Percentiles rank a stretch among this genome's conserved stretches.
Evolutionary conservation across 2,113 vertebrate genomes (phyloP).

Genomic region (Aythya baeri): DNA sequence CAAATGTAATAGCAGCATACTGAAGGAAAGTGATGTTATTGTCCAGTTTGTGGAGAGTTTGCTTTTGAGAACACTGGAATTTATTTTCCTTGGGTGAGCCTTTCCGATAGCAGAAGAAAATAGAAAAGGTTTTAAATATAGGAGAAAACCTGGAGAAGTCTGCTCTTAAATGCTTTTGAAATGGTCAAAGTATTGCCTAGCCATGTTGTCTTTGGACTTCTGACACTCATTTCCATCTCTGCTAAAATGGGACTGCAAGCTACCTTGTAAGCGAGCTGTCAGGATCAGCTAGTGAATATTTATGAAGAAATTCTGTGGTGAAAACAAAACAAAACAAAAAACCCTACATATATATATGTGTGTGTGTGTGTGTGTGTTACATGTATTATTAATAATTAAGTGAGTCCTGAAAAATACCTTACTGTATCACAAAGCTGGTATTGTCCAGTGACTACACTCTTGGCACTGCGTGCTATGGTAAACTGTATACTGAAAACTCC

Average conservation of each 20-base stretch:
- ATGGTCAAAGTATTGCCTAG: background rate
- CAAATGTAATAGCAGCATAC: background rate
- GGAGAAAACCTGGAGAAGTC: constrained; percentile 2
- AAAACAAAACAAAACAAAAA: constrained; percentile 5
- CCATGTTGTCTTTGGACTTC: constrained; percentile 18
- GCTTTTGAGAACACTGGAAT: background rate
- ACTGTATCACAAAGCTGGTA: constrained; percentile 52
- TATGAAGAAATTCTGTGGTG: constrained; percentile 2
- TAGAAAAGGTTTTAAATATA: background rate
- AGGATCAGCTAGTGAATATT: constrained; percentile 33
- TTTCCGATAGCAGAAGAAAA: constrained; percentile 28
- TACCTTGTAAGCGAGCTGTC: constrained; percentile 40
- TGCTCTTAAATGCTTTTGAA: constrained; percentile 12
- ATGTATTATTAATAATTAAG: constrained; percentile 56
- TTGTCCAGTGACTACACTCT: constrained; percentile 49
- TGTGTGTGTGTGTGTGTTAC: background rate
- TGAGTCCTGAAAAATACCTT: constrained; percentile 64
- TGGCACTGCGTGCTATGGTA: constrained; percentile 23
- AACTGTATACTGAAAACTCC: constrained; percentile 54
- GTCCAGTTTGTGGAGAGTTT: background rate
- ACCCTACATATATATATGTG: background rate
- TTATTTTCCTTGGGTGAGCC: background rate
- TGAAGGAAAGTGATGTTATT: background rate
- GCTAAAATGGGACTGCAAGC: background rate
- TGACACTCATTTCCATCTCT: constrained; percentile 1